Conservation (phyloP, 2,797 vertebrate genomes). For the Hyperoplus immaculatus region DNA sequence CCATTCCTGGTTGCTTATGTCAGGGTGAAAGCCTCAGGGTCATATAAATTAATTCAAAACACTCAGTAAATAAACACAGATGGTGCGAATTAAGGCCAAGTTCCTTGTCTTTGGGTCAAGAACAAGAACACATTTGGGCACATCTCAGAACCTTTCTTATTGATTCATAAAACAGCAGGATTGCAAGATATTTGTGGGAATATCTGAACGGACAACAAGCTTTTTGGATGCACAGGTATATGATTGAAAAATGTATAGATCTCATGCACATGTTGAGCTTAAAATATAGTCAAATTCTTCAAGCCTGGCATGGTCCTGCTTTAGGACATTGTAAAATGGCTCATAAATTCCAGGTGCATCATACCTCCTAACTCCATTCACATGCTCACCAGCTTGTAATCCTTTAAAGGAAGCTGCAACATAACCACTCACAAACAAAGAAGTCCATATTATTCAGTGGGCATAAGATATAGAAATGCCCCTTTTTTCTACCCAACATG, state of each 20-base stretch:
- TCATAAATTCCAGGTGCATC: conserved; percentile 66
- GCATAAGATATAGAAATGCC: background rate
- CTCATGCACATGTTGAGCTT: background rate
- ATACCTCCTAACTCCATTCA: conserved; percentile 34
- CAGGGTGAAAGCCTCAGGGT: conserved; percentile 39
- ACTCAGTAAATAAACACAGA: conserved; percentile 32
- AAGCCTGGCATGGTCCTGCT: conserved; percentile 25
- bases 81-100: conserved; percentile 18
- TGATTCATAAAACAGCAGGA: background rate
- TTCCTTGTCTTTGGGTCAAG: background rate
- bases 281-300: background rate
- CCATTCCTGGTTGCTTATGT: conserved; percentile 72
- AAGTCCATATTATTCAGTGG: background rate
- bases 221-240: background rate
- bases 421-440: background rate
- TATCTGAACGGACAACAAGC: background rate
- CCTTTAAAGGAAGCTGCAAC: background rate
- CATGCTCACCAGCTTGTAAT: background rate
- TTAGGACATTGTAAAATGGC: conserved; percentile 50
- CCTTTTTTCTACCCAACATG: background rate
- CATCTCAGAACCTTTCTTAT: background rate
- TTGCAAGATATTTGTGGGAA: background rate
- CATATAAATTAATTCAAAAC: conserved; percentile 12
- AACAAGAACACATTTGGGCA: background rate
- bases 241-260: background rate